Evolutionary conservation across 1,140 invertebrate genomes (phyloP).

Genomic region (Latrodectus geometricus): DNA sequence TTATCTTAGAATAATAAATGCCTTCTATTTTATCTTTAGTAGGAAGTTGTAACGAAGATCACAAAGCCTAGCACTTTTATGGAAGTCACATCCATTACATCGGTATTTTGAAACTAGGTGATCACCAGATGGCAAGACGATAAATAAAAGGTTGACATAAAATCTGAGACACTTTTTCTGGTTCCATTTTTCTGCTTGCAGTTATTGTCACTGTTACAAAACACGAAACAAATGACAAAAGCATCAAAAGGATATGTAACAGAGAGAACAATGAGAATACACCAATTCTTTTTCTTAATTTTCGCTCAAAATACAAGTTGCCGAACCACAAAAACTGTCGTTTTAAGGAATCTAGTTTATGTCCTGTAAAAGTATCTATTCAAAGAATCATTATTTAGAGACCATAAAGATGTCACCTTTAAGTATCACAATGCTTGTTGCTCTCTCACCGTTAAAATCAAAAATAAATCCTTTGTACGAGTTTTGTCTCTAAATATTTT

Average conservation of each 20-base stretch:
- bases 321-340: not conserved
- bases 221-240: not conserved
- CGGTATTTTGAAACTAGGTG: too few relatives aligned
- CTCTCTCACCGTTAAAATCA: not conserved
- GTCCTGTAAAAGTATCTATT: slow-evolving; percentile 1
- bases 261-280: not conserved
- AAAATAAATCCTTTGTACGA: too few relatives aligned
- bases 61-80: too few relatives aligned
- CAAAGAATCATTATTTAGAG: slow-evolving; percentile 19
- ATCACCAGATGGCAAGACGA: not conserved
- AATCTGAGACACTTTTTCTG: not conserved
- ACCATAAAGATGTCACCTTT: slow-evolving; percentile 20
- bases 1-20: too few relatives aligned
- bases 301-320: not conserved
- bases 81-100: too few relatives aligned
- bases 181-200: not conserved
- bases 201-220: not conserved
- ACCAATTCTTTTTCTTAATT: not conserved
- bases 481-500: not conserved
- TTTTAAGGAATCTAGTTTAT: slow-evolving; percentile 2
- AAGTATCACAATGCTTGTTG: not conserved
- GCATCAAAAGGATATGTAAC: not conserved
- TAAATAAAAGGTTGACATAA: not conserved
- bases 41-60: too few relatives aligned
- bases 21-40: too few relatives aligned